Evolutionary conservation across 2,888 invertebrate species (phyloP).

Genomic region (Hypercompe scribonia): DNA sequence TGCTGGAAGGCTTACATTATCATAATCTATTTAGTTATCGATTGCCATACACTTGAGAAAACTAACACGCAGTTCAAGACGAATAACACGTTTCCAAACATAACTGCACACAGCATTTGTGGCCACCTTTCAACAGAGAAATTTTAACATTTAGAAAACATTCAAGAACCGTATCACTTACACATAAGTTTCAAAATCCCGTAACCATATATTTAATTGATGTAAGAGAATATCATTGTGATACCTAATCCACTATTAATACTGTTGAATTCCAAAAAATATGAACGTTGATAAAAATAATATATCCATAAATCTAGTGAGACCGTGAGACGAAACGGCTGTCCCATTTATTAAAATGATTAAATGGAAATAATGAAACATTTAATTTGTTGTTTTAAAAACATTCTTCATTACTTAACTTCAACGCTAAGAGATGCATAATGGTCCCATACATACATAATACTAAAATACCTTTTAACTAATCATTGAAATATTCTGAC

Average conservation of each 20-base stretch:
- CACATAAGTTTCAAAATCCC: conserved; percentile 37
- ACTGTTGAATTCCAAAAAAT: conserved; percentile 59
- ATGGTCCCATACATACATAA: not conserved
- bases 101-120: conserved; percentile 51
- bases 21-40: conserved; percentile 63
- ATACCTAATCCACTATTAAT: conserved; percentile 57
- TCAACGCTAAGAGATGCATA: not conserved
- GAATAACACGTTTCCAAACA: conserved; percentile 64
- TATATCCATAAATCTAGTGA: conserved; percentile 22
- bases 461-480: not conserved
- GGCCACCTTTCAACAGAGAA: conserved; percentile 51
- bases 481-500: not conserved
- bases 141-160: conserved; percentile 2
- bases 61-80: conserved; percentile 54
- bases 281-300: conserved; percentile 56
- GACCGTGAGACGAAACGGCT: conserved; percentile 17
- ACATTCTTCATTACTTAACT: not conserved
- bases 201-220: not conserved
- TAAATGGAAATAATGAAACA: conserved; percentile 1
- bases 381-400: conserved; percentile 3
- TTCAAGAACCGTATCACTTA: conserved; percentile 13
- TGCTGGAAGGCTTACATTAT: conserved; percentile 47
- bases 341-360: conserved; percentile 1
- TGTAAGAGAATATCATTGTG: conserved; percentile 36
- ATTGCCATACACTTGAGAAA: conserved; percentile 59